Conservation (phyloP, 2,888 invertebrate species). For the Laothoe populi region DNA sequence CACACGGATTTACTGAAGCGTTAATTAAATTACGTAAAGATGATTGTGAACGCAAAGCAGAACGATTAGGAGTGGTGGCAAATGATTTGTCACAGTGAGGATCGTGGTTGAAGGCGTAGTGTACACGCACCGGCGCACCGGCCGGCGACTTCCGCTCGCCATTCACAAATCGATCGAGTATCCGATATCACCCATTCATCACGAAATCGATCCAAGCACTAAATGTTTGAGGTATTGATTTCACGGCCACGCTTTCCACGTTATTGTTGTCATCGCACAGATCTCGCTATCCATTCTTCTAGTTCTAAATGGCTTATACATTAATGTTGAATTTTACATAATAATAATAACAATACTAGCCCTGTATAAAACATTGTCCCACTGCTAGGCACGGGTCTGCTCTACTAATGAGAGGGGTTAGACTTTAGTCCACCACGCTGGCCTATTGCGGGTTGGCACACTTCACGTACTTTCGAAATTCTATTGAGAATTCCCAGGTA, state of each 20-base stretch:
- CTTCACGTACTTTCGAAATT: too few relatives aligned
- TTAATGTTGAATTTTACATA: too few relatives aligned
- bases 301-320: constrained; percentile 10
- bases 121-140: constrained; percentile 29
- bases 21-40: constrained; percentile 77
- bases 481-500: too few relatives aligned
- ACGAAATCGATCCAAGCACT: constrained; percentile 74
- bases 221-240: constrained; percentile 76
- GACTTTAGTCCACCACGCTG: too few relatives aligned
- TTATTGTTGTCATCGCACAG: constrained; percentile 45
- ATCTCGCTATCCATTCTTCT: constrained; percentile 10
- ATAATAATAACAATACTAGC: too few relatives aligned
- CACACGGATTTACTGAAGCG: constrained; percentile 64
- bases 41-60: constrained; percentile 64
- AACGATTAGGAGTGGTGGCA: constrained; percentile 67
- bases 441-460: too few relatives aligned
- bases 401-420: too few relatives aligned
- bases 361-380: too few relatives aligned
- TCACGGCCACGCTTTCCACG: constrained; percentile 60
- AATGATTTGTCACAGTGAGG: constrained; percentile 75
- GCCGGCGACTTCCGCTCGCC: constrained; percentile 69
- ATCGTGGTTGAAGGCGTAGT: constrained; percentile 43
- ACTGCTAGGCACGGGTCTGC: too few relatives aligned
- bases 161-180: constrained; percentile 75
- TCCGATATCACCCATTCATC: constrained; percentile 74